These are phyloP conservation scores for Chironomus striatipennis DNA, from an alignment of 1,140 invertebrate genomes.

Conservation along the genomic window DNA sequence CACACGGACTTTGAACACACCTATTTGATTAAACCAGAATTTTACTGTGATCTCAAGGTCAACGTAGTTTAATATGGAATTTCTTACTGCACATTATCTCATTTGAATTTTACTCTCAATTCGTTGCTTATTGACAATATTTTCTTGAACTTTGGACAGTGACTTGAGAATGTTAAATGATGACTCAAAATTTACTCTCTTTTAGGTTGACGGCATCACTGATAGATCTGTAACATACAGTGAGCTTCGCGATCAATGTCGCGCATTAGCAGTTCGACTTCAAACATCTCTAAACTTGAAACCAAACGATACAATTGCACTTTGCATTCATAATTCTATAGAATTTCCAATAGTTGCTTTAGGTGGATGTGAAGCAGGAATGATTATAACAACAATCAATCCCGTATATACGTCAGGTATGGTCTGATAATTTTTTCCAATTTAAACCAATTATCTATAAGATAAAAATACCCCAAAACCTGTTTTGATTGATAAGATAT, in stretches of 20 bases:
- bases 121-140: too few relatives aligned
- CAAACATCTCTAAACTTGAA: slow-evolving; percentile 53
- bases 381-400: slow-evolving; percentile 67
- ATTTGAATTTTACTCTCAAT: too few relatives aligned
- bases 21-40: too few relatives aligned
- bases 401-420: slow-evolving; percentile 71
- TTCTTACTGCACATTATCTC: too few relatives aligned
- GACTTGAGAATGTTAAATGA: too few relatives aligned
- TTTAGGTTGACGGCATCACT: slow-evolving; percentile 62
- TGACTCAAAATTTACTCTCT: not conserved
- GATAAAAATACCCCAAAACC: too few relatives aligned
- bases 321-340: slow-evolving; percentile 68
- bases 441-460: too few relatives aligned
- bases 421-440: too few relatives aligned
- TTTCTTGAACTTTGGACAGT: too few relatives aligned
- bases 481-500: not conserved
- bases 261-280: slow-evolving; percentile 60
- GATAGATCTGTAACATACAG: slow-evolving; percentile 61
- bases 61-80: too few relatives aligned
- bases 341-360: slow-evolving; percentile 62
- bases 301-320: slow-evolving; percentile 58
- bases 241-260: slow-evolving; percentile 51
- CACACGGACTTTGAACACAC: too few relatives aligned
- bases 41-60: too few relatives aligned
- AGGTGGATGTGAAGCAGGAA: slow-evolving; percentile 59